phyloP scores from a whole-genome alignment of 2,113 vertebrate species.

The Todiramphus chloris region DNA sequence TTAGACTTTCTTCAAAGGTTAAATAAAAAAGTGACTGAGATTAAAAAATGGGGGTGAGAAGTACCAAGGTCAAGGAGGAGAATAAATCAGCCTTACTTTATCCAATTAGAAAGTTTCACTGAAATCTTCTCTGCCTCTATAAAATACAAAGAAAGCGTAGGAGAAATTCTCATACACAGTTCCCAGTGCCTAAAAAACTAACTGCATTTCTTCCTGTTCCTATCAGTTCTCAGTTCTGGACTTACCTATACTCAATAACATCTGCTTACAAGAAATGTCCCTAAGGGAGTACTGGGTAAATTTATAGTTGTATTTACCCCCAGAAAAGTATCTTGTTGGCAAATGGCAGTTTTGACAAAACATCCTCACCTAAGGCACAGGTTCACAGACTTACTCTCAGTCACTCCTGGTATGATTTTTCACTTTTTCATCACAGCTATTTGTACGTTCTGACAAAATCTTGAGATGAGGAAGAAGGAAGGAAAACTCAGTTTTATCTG shows the following conservation, averaged over 20 bases:
- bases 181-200: neutral
- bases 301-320: neutral
- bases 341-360: conserved; percentile 39
- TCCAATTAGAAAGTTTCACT: neutral
- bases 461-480: neutral
- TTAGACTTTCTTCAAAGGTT: neutral
- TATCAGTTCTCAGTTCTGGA: neutral
- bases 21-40: neutral
- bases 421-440: conserved; percentile 21
- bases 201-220: neutral
- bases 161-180: neutral
- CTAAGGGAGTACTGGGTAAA: neutral
- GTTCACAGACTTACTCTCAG: conserved; percentile 22
- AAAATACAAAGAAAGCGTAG: neutral
- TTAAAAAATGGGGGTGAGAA: neutral
- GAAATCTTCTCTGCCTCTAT: neutral
- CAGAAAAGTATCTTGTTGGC: neutral
- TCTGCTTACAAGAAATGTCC: neutral
- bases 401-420: conserved; percentile 12
- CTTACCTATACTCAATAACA: neutral
- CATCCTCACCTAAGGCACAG: neutral
- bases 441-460: conserved; percentile 32
- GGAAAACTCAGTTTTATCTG: neutral
- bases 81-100: neutral
- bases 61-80: neutral